phyloP scores from a whole-genome alignment of 2,888 invertebrate genomes.

The Temnothorax rugatulus region DNA sequence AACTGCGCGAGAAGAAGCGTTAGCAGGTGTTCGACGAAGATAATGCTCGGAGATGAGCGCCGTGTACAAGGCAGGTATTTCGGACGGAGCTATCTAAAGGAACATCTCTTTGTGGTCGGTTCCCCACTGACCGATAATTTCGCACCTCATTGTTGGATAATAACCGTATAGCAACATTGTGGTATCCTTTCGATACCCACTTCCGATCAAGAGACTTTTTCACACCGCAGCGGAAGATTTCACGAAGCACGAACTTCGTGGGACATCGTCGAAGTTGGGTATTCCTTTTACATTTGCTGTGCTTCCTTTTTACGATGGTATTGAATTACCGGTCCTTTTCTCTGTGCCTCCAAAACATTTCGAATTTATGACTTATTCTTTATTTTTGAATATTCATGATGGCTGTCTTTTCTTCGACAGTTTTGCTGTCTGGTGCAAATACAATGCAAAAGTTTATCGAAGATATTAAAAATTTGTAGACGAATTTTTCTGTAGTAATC shows the following conservation, averaged over 20 bases:
- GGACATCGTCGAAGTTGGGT: constrained; percentile 29
- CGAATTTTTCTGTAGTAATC: background rate
- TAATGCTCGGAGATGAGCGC: constrained; percentile 70
- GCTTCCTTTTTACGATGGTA: constrained; percentile 30
- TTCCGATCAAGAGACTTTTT: constrained; percentile 50
- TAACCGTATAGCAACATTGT: constrained; percentile 66
- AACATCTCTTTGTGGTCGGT: constrained; percentile 73
- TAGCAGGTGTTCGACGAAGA: constrained; percentile 72
- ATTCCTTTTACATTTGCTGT: constrained; percentile 21
- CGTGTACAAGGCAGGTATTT: constrained; percentile 55
- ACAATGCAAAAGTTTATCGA: background rate
- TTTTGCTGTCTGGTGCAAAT: background rate
- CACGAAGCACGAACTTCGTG: constrained; percentile 55
- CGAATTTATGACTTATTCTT: background rate
- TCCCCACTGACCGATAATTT: constrained; percentile 74
- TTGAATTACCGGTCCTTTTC: constrained; percentile 39
- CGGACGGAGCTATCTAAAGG: constrained; percentile 70
- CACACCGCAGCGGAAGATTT: constrained; percentile 56
- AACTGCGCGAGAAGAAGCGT: constrained; percentile 60
- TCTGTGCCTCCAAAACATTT: constrained; percentile 8
- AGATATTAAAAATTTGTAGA: background rate
- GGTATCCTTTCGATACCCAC: constrained; percentile 53
- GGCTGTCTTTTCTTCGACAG: background rate
- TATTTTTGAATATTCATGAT: background rate
- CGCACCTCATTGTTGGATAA: constrained; percentile 73